A percentile compares a stretch with the other conserved stretches of the same genome.
These are phyloP conservation scores for Xiphophorus birchmanni DNA, from an alignment of 2,797 vertebrate genomes.

Conservation along the genomic window DNA sequence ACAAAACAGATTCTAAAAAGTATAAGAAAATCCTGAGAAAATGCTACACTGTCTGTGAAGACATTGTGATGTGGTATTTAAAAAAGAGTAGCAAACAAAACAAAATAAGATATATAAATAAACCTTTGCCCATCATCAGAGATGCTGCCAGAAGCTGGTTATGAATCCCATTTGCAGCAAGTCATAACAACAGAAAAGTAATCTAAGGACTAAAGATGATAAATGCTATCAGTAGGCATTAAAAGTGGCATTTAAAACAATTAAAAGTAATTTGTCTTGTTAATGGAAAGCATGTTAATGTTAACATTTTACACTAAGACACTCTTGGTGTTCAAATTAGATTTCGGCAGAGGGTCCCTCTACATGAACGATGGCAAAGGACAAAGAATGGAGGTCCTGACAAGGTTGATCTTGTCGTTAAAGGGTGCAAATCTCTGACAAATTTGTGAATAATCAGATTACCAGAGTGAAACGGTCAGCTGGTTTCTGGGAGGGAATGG, in stretches of 20 bases:
- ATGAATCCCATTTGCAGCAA: not conserved
- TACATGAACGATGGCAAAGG: not conserved
- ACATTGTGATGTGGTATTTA: not conserved
- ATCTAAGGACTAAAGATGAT: not conserved
- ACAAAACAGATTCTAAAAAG: too few species aligned
- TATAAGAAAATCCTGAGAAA: too few species aligned
- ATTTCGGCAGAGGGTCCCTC: not conserved
- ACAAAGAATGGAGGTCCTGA: not conserved
- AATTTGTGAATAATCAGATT: slow-evolving; percentile 24
- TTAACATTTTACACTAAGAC: slow-evolving; percentile 3
- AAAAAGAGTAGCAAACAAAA: not conserved
- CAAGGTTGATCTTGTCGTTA: not conserved
- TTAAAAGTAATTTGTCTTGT: slow-evolving; percentile 1
- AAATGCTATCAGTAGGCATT: not conserved
- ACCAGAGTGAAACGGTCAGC: slow-evolving; percentile 1
- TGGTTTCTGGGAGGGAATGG: not conserved
- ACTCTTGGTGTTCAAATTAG: not conserved
- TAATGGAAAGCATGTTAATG: not conserved
- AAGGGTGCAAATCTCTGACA: slow-evolving; percentile 30
- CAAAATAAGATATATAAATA: not conserved
- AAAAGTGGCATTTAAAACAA: not conserved
- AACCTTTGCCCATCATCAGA: not conserved
- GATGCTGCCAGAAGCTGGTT: not conserved
- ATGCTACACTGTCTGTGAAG: too few species aligned
- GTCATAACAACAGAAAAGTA: not conserved